Evolutionary conservation across 1,140 invertebrate species (phyloP).

Genomic region (Cotesia chilonis): DNA sequence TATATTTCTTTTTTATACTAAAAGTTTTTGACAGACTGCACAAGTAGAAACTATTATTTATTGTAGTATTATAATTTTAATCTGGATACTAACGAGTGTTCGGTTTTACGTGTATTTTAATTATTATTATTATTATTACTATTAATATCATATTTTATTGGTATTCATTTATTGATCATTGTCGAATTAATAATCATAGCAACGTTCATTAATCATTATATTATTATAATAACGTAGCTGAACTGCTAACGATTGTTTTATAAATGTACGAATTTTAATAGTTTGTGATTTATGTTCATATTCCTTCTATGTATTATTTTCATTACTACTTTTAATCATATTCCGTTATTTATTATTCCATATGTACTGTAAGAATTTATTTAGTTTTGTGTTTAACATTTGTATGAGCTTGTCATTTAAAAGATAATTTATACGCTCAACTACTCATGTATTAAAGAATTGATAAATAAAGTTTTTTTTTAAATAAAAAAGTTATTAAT

Average conservation of each 20-base stretch:
- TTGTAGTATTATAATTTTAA: slow-evolving; percentile 29
- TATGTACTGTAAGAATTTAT: slow-evolving; percentile 17
- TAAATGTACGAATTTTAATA: slow-evolving; percentile 29
- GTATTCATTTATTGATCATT: slow-evolving; percentile 5
- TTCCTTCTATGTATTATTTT: slow-evolving; percentile 20
- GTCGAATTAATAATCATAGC: slow-evolving; percentile 1
- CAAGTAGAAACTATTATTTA: slow-evolving; percentile 37
- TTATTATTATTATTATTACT: not conserved
- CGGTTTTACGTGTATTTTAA: slow-evolving; percentile 16
- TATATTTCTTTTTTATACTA: not conserved
- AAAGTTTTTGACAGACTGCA: slow-evolving; percentile 9
- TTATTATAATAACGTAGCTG: slow-evolving; percentile 2
- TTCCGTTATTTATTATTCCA: slow-evolving; percentile 30
- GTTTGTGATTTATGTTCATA: slow-evolving; percentile 55
- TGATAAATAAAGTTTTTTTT: slow-evolving; percentile 6
- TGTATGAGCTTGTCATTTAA: slow-evolving; percentile 34
- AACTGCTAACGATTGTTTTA: not conserved
- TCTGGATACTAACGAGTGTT: slow-evolving; percentile 7
- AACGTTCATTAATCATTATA: slow-evolving; percentile 52
- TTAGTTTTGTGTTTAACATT: slow-evolving; percentile 28
- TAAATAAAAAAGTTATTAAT: not conserved
- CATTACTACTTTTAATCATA: not conserved
- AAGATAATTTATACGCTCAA: slow-evolving; percentile 13
- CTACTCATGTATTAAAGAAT: slow-evolving; percentile 1
- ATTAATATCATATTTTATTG: slow-evolving; percentile 4